phyloP scores from a whole-genome alignment of 2,888 invertebrate species.

The Saturnia pavonia region DNA sequence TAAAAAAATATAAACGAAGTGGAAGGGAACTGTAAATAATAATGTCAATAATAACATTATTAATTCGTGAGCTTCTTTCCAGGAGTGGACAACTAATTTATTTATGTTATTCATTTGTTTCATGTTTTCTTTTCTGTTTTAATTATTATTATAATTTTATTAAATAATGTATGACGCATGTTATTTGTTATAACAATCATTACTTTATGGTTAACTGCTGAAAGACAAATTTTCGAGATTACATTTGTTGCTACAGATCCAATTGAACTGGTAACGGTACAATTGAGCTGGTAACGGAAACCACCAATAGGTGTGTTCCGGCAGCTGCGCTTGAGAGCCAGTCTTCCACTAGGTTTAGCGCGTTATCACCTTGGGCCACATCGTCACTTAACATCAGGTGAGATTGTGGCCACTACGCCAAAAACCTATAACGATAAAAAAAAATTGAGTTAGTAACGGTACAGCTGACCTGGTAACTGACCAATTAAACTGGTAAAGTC shows the following conservation, averaged over 20 bases:
- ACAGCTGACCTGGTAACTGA: no score
- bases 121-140: not conserved
- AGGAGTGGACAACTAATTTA: not conserved
- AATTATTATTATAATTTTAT: not conserved
- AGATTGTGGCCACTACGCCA: no score
- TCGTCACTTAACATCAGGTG: no score
- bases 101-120: not conserved
- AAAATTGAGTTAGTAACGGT: no score
- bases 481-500: no score
- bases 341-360: no score
- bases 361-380: no score
- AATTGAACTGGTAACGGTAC: not conserved
- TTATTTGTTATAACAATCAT: not conserved
- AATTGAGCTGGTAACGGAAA: no score
- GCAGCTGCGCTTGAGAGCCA: no score
- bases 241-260: not conserved
- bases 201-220: not conserved
- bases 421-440: no score
- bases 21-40: conserved; percentile 5
- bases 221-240: not conserved
- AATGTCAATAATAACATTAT: not conserved
- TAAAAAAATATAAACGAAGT: not conserved
- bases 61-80: not conserved
- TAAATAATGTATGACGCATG: not conserved
- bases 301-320: no score